Evolutionary conservation across 2,113 vertebrate genomes (phyloP).

Genomic region (Donacobius atricapilla): DNA sequence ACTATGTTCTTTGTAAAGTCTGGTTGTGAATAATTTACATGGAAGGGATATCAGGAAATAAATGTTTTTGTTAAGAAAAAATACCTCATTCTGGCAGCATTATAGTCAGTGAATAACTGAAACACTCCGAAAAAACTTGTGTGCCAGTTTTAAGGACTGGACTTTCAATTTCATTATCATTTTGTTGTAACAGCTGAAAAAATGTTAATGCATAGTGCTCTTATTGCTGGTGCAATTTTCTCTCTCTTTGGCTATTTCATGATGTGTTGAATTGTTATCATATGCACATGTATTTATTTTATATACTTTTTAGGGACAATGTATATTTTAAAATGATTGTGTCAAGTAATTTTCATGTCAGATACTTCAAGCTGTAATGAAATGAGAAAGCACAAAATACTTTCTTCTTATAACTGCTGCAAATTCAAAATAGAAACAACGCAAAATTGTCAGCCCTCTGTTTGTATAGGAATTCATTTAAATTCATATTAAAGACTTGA

Average conservation of each 20-base stretch:
- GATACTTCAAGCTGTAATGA: not conserved
- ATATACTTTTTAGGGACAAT: not conserved
- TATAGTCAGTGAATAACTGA: not conserved
- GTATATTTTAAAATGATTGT: not conserved
- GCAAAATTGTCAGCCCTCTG: not conserved
- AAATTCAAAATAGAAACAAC: not conserved
- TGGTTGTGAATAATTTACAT: not conserved
- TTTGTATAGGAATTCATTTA: not conserved
- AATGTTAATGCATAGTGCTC: not conserved
- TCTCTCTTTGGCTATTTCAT: not conserved
- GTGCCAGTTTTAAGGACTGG: not conserved
- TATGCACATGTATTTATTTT: not conserved
- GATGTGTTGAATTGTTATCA: not conserved
- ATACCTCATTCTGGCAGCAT: not conserved
- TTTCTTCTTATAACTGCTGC: not conserved
- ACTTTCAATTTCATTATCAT: not conserved
- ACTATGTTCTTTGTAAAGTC: rapidly evolving
- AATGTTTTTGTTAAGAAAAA: not conserved
- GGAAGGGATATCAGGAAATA: not conserved
- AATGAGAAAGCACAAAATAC: not conserved
- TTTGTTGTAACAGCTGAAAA: not conserved
- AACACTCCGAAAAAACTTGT: not conserved
- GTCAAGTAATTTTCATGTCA: not conserved
- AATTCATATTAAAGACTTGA: not conserved
- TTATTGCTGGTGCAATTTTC: not conserved